Base-by-base conservation (phyloP, 2,888 invertebrate genomes). In the Hypena proboscidalis region DNA sequence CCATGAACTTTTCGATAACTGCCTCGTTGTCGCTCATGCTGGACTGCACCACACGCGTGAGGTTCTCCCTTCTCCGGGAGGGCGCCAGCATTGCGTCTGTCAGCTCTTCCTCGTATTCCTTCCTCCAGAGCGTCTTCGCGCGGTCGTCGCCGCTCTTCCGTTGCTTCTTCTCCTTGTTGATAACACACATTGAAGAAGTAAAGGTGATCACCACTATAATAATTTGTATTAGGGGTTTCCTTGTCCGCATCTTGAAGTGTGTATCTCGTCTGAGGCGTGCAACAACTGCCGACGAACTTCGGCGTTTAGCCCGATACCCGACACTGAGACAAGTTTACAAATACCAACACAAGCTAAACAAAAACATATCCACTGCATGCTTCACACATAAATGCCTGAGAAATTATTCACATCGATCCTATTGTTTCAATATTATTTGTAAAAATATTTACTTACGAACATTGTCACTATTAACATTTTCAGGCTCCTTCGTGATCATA, bases 101-200 rank as follows among this genome's bases (percentile, higher is more conserved):
- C 21, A 90, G 61, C 59, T 90, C 89, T 1, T 77, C 70, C 48
- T 90, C 90, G 47, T 85, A 89, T 46, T 85, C 88, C n/a, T 84
- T 80, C 63, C 85, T 87, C 90, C 90, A 90, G 5, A 85, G 57
- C 1, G 74, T 58, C 41, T 81, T 84, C 21, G 83, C 85, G 1
- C 57, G 47, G 30, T 71, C 56, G 1, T 77, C 74, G 1, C 75
- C 73, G 42, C 74, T 75, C 40, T 77, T 79, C 19, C 67, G 67
- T 37, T 74, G 77, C 5, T 74, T 70, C 42, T 68, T 75, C 0
- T 73, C 70, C 31, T 62, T 55, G 9, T 44, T 51, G 4, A 55
- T 45, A 36, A 75, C 72, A 47, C 79, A 66, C 2, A 62, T 65
- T 33, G 69, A 60, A 14, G 68, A 48, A 3, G 67, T 60, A 2